Conservation (phyloP, 2,113 vertebrate species). For the Pelusios castaneus region DNA sequence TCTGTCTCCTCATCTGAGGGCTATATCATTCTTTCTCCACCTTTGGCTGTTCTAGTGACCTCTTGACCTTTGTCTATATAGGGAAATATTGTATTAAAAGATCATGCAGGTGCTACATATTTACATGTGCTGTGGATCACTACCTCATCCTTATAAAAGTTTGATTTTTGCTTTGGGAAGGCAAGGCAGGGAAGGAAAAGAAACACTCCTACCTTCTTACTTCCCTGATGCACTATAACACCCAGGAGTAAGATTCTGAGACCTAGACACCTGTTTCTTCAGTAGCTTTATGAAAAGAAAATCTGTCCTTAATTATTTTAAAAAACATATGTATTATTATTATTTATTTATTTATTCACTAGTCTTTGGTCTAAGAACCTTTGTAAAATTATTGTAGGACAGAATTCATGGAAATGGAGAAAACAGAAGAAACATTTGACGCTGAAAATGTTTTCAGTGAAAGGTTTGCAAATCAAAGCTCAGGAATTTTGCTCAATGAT, state of each 20-base stretch:
- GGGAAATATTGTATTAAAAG: neutral
- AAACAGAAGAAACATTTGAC: neutral
- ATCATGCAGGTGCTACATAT: neutral
- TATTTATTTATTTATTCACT: neutral
- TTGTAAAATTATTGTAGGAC: neutral
- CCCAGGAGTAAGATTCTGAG: neutral
- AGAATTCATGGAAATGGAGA: fast-evolving
- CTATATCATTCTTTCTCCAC: neutral
- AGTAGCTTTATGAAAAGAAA: neutral
- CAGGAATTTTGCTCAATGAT: neutral
- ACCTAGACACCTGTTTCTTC: constrained; percentile 43
- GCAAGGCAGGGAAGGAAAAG: constrained; percentile 36
- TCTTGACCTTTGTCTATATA: neutral
- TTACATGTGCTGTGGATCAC: constrained; percentile 51
- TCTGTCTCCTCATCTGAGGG: neutral
- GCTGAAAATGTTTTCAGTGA: neutral
- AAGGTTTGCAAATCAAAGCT: neutral
- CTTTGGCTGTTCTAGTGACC: neutral
- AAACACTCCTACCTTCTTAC: constrained; percentile 34
- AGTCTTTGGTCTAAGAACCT: neutral
- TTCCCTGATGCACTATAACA: constrained; percentile 42
- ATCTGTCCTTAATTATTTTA: constrained; percentile 3
- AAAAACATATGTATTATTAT: neutral
- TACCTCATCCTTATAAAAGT: constrained; percentile 46
- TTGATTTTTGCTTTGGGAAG: constrained; percentile 53